Base-by-base conservation (phyloP, 1,140 invertebrate species). In the Spodoptera frugiperda region DNA sequence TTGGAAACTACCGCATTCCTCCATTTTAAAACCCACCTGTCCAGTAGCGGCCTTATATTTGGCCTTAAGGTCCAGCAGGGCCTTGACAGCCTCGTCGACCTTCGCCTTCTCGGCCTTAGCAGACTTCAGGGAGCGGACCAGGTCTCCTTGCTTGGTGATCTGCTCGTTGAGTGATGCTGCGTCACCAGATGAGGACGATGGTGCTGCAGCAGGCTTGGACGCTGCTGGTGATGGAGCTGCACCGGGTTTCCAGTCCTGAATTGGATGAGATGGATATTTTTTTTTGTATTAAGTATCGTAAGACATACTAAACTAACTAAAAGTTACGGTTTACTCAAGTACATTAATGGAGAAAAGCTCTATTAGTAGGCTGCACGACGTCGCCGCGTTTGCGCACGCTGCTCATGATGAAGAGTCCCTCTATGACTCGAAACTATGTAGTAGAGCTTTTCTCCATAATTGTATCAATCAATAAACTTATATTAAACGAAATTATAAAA, bases 31-130 rank as follows among this genome's bases (percentile, higher is more conserved):
- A 39, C 57, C 10, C 2, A 87, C 95, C 75, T 89, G 78, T 78
- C 97, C 97, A 21, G 96, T 96, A 21, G 95, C 83, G 54, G 94
- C 93, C 93, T 98, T 98, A 87, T 97, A 99, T 75, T 98, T 95
- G 3, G 91, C 93, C 93, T 99, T 99, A 3, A 98, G 91, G 10
- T 92, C 90, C 44, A 98, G 89, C 17, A 98, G 90, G 30, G 89
- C 84, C 87, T 97, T 95, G 9, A 98, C 97, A 79, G 95, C 86
- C 44, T 81, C 82, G 44, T 87, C 81, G 0, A 87, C 59, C 25
- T 82, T 82, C 0, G 91, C 78, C 87, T 96, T 96, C 2, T 94
- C 93, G 0, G 96, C 95, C 86, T 97, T 97, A 15, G 95, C 89
- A 0, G 94, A 71, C 89, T 97, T 97, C 12, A 97, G 83, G 14